These are phyloP conservation scores for Adelges cooleyi DNA, from an alignment of 1,140 invertebrate genomes.

Conservation along the genomic window DNA sequence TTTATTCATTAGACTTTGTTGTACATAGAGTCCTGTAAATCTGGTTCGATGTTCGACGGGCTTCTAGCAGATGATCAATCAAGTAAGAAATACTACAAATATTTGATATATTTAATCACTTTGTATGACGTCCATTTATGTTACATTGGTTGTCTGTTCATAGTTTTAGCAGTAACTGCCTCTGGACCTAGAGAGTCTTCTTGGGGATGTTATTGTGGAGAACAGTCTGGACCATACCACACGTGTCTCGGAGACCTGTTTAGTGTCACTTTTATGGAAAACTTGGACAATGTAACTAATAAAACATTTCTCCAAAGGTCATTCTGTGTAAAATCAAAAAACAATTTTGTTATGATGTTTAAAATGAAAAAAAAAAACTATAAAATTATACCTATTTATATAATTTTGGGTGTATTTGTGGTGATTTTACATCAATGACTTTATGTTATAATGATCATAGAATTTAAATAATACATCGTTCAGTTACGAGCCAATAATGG, in stretches of 20 bases:
- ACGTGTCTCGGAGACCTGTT: conserved; percentile 47
- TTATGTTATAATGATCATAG: too few species aligned
- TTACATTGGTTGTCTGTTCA: too few species aligned
- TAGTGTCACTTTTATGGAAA: conserved; percentile 55
- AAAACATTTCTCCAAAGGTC: too few species aligned
- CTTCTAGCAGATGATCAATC: conserved; percentile 39
- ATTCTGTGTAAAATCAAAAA: too few species aligned
- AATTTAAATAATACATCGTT: conserved; percentile 56
- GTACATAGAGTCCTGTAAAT: conserved; percentile 55
- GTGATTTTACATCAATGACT: too few species aligned
- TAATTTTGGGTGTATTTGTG: too few species aligned
- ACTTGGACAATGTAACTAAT: conserved; percentile 45
- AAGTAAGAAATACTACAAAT: too few species aligned
- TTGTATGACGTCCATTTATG: too few species aligned
- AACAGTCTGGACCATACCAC: conserved; percentile 41
- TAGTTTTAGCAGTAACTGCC: conserved; percentile 54
- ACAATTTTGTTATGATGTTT: too few species aligned
- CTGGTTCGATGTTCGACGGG: conserved; percentile 53
- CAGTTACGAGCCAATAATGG: conserved; percentile 38
- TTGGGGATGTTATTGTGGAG: conserved; percentile 50
- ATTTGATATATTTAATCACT: too few species aligned
- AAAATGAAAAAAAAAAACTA: too few species aligned
- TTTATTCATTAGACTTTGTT: conserved; percentile 52
- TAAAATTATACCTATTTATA: too few species aligned
- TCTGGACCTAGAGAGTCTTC: conserved; percentile 48